Evolutionary conservation across 2,888 invertebrate genomes (phyloP).

Genomic region (Cheilosia vulpina): DNA sequence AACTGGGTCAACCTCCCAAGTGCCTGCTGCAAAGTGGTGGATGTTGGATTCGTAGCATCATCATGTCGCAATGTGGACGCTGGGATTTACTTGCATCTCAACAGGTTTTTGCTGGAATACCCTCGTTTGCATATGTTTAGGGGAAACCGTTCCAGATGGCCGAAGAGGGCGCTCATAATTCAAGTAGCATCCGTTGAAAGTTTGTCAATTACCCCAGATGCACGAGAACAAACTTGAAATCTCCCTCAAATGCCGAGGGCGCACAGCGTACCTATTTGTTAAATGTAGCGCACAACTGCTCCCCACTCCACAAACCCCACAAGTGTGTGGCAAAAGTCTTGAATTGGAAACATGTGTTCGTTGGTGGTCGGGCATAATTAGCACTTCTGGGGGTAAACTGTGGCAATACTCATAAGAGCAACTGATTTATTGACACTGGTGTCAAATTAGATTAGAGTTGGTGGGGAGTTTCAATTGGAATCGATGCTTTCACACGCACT

Average conservation of each 20-base stretch:
- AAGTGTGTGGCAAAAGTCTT: conserved; percentile 5
- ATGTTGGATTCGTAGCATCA: conserved; percentile 6
- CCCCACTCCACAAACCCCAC: neutral
- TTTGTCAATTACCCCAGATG: conserved; percentile 71
- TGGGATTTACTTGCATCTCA: conserved; percentile 63
- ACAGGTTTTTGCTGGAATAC: conserved; percentile 44
- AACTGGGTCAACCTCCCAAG: conserved; percentile 71
- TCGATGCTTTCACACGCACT: neutral
- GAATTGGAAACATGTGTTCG: conserved; percentile 34
- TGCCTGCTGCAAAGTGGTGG: conserved; percentile 35
- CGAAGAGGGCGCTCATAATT: conserved; percentile 14
- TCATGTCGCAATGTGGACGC: conserved; percentile 42
- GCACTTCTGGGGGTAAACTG: conserved; percentile 24
- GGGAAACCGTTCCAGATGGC: conserved; percentile 5
- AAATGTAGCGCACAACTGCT: neutral
- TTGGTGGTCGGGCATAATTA: conserved; percentile 41
- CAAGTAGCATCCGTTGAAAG: conserved; percentile 42
- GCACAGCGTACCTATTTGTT: neutral
- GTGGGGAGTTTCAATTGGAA: neutral
- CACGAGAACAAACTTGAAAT: conserved; percentile 14
- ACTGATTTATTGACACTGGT: conserved; percentile 32
- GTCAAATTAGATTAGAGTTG: conserved; percentile 32
- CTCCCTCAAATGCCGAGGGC: conserved; percentile 4
- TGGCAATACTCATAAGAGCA: conserved; percentile 17
- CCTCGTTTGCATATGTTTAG: conserved; percentile 41